A percentile compares a stretch with the other conserved stretches of the same genome.
Evolutionary conservation across 2,113 vertebrate genomes (phyloP).

Genomic region (Ochotona curzoniae): DNA sequence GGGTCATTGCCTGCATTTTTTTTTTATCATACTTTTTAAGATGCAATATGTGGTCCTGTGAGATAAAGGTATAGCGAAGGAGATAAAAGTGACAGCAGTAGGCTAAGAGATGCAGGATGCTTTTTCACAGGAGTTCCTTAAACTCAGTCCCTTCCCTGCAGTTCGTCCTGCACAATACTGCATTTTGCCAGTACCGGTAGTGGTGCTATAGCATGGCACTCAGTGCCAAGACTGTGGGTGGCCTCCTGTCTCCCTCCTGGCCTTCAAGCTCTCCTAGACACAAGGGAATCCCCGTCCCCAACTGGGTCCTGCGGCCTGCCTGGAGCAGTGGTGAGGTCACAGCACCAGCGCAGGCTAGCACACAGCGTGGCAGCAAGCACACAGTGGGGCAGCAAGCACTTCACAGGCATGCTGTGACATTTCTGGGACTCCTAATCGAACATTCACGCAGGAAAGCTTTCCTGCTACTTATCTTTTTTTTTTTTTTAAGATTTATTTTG

Average conservation of each 20-base stretch:
- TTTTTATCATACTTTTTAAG: neutral
- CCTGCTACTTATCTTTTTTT: neutral
- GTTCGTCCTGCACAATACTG: neutral
- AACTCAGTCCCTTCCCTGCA: fast-evolving
- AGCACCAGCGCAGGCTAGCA: fast-evolving
- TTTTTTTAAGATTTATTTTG: no score
- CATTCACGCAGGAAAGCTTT: neutral
- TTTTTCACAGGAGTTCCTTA: neutral
- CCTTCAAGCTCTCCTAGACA: neutral
- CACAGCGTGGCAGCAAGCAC: neutral
- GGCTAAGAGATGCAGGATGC: neutral
- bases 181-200: neutral
- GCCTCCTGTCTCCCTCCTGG: neutral
- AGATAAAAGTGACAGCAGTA: neutral
- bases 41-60: neutral
- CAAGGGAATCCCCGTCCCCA: neutral
- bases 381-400: neutral
- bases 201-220: fast-evolving
- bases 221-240: fast-evolving
- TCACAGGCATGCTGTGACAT: neutral
- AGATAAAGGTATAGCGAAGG: neutral
- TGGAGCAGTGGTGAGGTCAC: neutral
- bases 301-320: neutral
- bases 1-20: neutral
- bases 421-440: neutral